Base-by-base conservation (phyloP, 2,113 vertebrate species). In the Platichthys stellatus region DNA sequence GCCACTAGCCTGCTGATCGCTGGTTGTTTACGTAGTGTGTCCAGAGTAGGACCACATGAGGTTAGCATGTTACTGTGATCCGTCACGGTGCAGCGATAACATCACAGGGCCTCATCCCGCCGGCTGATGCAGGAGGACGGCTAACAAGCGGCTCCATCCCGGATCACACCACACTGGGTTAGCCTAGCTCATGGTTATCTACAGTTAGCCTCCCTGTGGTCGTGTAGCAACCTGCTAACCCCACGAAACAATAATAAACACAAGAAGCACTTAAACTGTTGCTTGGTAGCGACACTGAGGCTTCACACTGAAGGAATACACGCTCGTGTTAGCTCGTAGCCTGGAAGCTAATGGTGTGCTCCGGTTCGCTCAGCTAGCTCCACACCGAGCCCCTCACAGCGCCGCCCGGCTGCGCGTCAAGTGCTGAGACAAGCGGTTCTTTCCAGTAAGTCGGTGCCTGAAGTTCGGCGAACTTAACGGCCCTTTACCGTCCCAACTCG, bases 91-190 rank as follows among this genome's bases (percentile, higher is more conserved):
- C 15, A 58, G 28, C 63, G 75, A 80, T 76, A 80, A 59, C 31
- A 72, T 60, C 3, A 4, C 69, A 80, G 89, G 89, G 80, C 91
- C 73, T 68, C 57, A 4, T 26, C 28, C 35, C 59, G 26, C 26
- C 9, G 63, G 57, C 51, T 72, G 86, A 84, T 85, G 83, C 67
- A 85, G 74, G 59, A 17, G 64, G 54, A 63, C 64, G 67, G 80
- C 78, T 84, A 86, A 76, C 76, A 3, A 51, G 11, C 43, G 40
- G 4, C 73, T 75, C 66, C 26, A 67, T 76, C 69, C 63, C 65
- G 3, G 15, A 11, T 11, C 28, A n/a, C 21, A 3, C 15, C 47
- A 63, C 75, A 31, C 63, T 18, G 61, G 21, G 38, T 69, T 59
- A 78, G 72, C 76, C n/a, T 4, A 11, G 14, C 31, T 72, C 49